Base-by-base conservation (phyloP, 2,113 vertebrate genomes). In the Solea senegalensis region DNA sequence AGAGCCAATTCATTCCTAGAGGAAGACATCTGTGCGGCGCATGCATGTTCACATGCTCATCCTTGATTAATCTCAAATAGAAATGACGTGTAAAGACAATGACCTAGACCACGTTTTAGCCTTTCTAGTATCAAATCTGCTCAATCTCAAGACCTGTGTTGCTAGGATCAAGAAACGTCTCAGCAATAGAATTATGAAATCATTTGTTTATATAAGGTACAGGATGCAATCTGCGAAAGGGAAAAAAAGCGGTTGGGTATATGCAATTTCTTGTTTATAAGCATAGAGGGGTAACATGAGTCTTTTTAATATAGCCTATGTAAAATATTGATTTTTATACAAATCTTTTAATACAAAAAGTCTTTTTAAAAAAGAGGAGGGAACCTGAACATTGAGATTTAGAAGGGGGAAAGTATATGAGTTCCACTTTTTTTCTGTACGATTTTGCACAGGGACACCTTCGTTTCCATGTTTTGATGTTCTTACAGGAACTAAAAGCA, bases 381-480 rank as follows among this genome's bases (percentile, higher is more conserved):
- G 85, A 90, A 91, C 85, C 81, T 89, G 89, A 85, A 93, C 89
- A 82, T 89, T 86, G 78, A 83, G 88, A 92, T 93, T 75, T 85
- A 83, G 83, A 88, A 79, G 86, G 79, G 21, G 34, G 76, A 91
- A 90, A 92, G 74, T 91, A 88, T 91, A 90, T 91, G 75, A 89
- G 85, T 90, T 91, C 82, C 83, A 88, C 86, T 92, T 91, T 89
- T 89, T 92, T 93, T 91, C 87, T 90, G 91, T 93, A 88, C 85
- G 63, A 88, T 88, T 94, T 94, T 94, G 93, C 92, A 94, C 93
- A 93, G 91, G 92, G 91, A 93, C 93, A 92, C 94, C 95, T 95
- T 96, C 92, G 96, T 96, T 97, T 97, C 96, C 97, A 96, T 96
- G 96, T 97, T 96, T 95, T 95, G 96, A 98, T 97, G 96, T 98